These are phyloP conservation scores for Melipona beecheii DNA, from an alignment of 2,888 invertebrate species.

Conservation along the genomic window DNA sequence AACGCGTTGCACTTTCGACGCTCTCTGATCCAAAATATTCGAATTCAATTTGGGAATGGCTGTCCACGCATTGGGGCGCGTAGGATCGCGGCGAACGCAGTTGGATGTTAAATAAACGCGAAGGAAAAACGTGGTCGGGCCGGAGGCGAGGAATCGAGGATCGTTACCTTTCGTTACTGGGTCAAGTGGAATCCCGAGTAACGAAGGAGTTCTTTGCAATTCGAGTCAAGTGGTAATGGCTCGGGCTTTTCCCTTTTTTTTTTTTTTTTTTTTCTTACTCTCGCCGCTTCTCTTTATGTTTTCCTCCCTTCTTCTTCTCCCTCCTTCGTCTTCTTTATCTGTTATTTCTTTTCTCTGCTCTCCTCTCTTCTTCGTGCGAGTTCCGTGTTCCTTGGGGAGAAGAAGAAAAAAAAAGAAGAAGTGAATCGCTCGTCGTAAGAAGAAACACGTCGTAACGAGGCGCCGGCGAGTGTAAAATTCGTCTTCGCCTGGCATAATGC, in stretches of 20 bases:
- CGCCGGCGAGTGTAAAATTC: slow-evolving; percentile 14
- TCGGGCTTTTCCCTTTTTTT: slow-evolving; percentile 36
- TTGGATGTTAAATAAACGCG: slow-evolving; percentile 51
- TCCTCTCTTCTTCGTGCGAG: not conserved
- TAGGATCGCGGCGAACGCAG: not conserved
- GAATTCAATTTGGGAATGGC: not conserved
- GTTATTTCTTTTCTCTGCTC: slow-evolving; percentile 2
- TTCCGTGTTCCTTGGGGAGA: slow-evolving; percentile 7
- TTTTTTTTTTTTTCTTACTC: not conserved
- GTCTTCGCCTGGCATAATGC: slow-evolving; percentile 12
- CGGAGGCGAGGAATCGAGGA: slow-evolving; percentile 56
- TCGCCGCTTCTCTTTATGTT: slow-evolving; percentile 14
- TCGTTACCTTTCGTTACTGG: slow-evolving; percentile 65
- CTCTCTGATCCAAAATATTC: not conserved
- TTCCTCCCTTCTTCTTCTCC: slow-evolving; percentile 1
- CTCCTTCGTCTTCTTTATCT: not conserved
- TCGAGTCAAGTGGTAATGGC: slow-evolving; percentile 61
- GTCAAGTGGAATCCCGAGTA: slow-evolving; percentile 62
- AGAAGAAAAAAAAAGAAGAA: not conserved
- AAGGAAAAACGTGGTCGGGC: slow-evolving; percentile 35
- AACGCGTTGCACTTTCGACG: not conserved
- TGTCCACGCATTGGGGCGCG: not conserved
- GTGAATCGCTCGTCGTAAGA: slow-evolving; percentile 15
- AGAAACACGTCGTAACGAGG: slow-evolving; percentile 24
- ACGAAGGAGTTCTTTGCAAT: slow-evolving; percentile 65